Evolutionary conservation across 2,888 invertebrate genomes (phyloP).

Genomic region (Pantelozetes paolii): DNA sequence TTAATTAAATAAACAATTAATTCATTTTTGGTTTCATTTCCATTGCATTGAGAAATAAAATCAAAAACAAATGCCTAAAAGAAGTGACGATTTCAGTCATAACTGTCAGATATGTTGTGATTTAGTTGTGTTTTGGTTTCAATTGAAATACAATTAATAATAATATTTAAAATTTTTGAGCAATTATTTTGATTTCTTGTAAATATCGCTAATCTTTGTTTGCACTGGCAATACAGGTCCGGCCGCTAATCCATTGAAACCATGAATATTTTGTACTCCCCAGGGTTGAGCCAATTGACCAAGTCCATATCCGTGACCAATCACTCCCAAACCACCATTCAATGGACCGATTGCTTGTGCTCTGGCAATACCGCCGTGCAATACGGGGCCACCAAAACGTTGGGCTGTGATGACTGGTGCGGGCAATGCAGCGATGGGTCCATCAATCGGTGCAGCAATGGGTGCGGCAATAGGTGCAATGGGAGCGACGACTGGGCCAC

Average conservation of each 20-base stretch:
- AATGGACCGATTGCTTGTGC: neutral
- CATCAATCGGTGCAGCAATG: neutral
- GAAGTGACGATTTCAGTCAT: too few relatives aligned
- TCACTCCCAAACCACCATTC: neutral
- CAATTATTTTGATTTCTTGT: neutral
- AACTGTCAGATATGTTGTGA: too few relatives aligned
- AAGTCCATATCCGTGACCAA: neutral
- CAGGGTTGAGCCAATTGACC: too few relatives aligned
- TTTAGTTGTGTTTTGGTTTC: too few relatives aligned
- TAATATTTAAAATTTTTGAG: neutral
- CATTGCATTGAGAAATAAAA: too few relatives aligned
- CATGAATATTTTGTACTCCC: too few relatives aligned
- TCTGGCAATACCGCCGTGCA: neutral
- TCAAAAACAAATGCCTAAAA: too few relatives aligned
- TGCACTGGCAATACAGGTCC: too few relatives aligned
- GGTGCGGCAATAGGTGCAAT: neutral
- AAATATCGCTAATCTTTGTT: neutral
- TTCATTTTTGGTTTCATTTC: too few relatives aligned
- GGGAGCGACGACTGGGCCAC: neutral
- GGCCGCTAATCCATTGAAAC: too few relatives aligned
- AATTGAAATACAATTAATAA: too few relatives aligned
- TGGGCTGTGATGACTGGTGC: neutral
- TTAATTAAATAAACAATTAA: too few relatives aligned
- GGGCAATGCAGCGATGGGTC: neutral
- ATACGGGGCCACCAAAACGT: neutral